phyloP scores from a whole-genome alignment of 92 coral and sea anemone species.

The Zoanthus sociatus region DNA sequence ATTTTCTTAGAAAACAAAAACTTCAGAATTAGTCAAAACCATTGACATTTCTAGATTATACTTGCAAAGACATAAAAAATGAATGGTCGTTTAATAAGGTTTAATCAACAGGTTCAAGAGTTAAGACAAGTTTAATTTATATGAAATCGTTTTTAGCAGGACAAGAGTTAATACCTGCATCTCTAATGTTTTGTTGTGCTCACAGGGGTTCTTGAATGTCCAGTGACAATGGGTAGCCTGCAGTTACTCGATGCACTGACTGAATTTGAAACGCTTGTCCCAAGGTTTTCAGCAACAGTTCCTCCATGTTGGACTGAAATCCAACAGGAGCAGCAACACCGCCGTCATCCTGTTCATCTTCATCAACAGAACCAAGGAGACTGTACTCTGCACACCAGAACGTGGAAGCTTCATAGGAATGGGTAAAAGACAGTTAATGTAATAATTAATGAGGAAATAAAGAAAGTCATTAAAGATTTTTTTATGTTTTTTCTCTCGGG shows the following conservation, averaged over 20 bases:
- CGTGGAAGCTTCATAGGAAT: conserved; percentile 89
- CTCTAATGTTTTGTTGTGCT: background rate
- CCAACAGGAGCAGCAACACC: conserved; percentile 95
- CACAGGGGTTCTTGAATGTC: conserved; percentile 58
- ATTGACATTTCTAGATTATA: too few relatives aligned
- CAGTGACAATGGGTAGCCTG: conserved; percentile 65
- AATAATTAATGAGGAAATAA: background rate
- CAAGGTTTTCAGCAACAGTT: conserved; percentile 89
- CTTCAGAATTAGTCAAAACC: too few relatives aligned
- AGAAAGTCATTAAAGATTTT: too few relatives aligned
- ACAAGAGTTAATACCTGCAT: too few relatives aligned
- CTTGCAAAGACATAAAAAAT: too few relatives aligned
- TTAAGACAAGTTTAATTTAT: too few relatives aligned
- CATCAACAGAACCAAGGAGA: conserved; percentile 92
- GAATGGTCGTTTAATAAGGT: too few relatives aligned
- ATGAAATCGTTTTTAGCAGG: too few relatives aligned
- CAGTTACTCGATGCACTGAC: conserved; percentile 79
- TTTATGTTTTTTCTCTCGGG: too few relatives aligned
- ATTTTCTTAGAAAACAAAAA: too few relatives aligned
- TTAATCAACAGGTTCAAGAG: too few relatives aligned
- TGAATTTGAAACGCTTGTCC: conserved; percentile 92
- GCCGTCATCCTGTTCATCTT: conserved; percentile 91
- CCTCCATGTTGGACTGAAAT: conserved; percentile 95
- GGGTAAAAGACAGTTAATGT: conserved; percentile 53
- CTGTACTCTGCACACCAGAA: conserved; percentile 89